A percentile compares a stretch with the other conserved stretches of the same genome.
Evolutionary conservation across 1,140 invertebrate genomes (phyloP).

Genomic region (Sogatella furcifera): DNA sequence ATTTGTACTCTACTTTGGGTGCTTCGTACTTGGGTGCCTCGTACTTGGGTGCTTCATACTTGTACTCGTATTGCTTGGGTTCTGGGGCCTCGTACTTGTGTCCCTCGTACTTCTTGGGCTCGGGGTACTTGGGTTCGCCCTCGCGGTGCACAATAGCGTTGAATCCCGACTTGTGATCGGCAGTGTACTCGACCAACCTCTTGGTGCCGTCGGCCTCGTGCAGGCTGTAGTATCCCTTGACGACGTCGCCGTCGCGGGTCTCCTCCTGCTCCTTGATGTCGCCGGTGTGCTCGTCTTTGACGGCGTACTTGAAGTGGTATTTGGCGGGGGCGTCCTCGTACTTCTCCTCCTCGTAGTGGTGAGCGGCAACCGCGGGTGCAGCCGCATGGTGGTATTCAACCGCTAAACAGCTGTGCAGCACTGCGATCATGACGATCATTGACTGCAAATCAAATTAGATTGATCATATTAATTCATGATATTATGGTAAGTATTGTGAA

Average conservation of each 20-base stretch:
- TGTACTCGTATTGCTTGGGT: not conserved
- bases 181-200: conserved; percentile 20
- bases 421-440: not conserved
- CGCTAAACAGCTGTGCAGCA: not conserved
- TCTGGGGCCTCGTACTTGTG: conserved; percentile 12
- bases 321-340: conserved; percentile 25
- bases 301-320: conserved; percentile 41
- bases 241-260: conserved; percentile 40
- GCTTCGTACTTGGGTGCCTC: conserved; percentile 8
- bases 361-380: conserved; percentile 15
- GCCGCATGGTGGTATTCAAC: conserved; percentile 13
- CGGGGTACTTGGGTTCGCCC: not conserved
- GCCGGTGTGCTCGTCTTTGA: conserved; percentile 41
- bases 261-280: conserved; percentile 44
- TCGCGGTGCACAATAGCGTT: conserved; percentile 21
- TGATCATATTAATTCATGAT: too few relatives aligned
- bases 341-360: conserved; percentile 1
- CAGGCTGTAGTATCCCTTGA: conserved; percentile 33
- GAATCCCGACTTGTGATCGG: conserved; percentile 22
- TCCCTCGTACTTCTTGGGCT: conserved; percentile 7
- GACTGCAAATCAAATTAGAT: too few relatives aligned
- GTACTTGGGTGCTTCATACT: conserved; percentile 5
- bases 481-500: too few relatives aligned
- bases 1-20: conserved; percentile 7
- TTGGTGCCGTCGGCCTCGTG: conserved; percentile 21